A percentile compares a stretch with the other conserved stretches of the same genome.
Conservation (phyloP, 1,140 invertebrate species). For the Aphelinus atriplicis region DNA sequence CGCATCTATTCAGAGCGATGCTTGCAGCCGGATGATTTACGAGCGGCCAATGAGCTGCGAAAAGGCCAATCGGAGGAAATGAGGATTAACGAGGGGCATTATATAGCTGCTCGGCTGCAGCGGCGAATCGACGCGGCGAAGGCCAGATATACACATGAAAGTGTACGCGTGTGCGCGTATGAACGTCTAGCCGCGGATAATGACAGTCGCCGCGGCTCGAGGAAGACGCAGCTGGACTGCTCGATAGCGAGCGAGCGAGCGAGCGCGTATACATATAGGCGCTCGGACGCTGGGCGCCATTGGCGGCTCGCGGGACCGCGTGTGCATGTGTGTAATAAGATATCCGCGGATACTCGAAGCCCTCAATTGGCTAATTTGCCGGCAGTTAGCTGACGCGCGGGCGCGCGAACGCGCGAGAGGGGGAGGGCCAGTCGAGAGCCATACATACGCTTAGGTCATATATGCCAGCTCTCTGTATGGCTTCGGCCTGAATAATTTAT, state of each 20-base stretch:
- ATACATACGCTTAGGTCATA: constrained; percentile 60
- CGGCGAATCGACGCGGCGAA: constrained; percentile 28
- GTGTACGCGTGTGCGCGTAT: neutral
- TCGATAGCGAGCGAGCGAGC: neutral
- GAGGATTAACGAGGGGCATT: constrained; percentile 23
- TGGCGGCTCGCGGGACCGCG: constrained; percentile 37
- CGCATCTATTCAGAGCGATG: constrained; percentile 11
- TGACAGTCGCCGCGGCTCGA: neutral
- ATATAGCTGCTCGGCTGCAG: neutral
- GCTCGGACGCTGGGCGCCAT: constrained; percentile 57
- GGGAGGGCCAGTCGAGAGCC: too few relatives aligned
- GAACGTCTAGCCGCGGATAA: constrained; percentile 3
- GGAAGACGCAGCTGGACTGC: too few relatives aligned
- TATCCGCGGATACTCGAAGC: constrained; percentile 68
- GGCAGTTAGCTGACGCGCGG: constrained; percentile 49
- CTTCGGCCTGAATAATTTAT: constrained; percentile 68
- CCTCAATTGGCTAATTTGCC: constrained; percentile 68
- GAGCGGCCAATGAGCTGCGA: neutral
- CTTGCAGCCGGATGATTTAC: neutral
- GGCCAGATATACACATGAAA: constrained; percentile 17
- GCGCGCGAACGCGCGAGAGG: constrained; percentile 46
- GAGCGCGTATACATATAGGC: neutral
- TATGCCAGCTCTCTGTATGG: constrained; percentile 41
- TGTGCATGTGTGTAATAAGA: constrained; percentile 62
- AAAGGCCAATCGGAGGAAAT: constrained; percentile 23